These are phyloP conservation scores for Grallaria varia DNA, from an alignment of 2,113 vertebrate genomes.

Conservation along the genomic window DNA sequence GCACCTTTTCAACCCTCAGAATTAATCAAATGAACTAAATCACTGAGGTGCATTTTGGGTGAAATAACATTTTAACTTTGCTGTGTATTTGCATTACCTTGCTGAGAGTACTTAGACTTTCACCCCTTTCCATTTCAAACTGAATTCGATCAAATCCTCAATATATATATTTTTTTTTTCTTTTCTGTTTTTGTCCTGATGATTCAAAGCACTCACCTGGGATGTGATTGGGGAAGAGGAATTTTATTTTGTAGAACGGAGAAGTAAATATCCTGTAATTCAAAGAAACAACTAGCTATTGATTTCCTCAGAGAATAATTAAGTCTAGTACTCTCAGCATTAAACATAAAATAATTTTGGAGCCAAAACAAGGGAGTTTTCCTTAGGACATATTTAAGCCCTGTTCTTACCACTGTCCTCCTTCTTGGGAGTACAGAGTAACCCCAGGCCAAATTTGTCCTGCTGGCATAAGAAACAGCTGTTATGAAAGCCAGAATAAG, in stretches of 20 bases:
- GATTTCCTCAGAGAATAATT: neutral
- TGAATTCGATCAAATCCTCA: neutral
- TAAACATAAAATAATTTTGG: neutral
- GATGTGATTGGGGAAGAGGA: neutral
- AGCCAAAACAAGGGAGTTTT: neutral
- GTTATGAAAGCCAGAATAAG: neutral
- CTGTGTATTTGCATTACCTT: neutral
- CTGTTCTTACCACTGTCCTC: neutral
- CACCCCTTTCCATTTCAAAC: neutral
- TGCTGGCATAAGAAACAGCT: neutral
- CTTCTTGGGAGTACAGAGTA: neutral
- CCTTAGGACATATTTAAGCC: neutral
- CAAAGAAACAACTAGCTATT: neutral
- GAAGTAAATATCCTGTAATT: neutral
- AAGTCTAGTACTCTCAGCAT: neutral
- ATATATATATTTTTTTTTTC: neutral
- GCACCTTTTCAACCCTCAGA: neutral
- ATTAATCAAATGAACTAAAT: neutral
- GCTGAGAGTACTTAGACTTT: neutral
- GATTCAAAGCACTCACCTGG: neutral
- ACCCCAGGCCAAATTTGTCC: neutral
- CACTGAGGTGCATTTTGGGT: neutral
- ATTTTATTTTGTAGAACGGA: neutral
- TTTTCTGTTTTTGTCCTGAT: neutral
- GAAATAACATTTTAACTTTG: neutral